Conservation (phyloP, 2,113 vertebrate genomes). For the Misgurnus mizolepis region DNA sequence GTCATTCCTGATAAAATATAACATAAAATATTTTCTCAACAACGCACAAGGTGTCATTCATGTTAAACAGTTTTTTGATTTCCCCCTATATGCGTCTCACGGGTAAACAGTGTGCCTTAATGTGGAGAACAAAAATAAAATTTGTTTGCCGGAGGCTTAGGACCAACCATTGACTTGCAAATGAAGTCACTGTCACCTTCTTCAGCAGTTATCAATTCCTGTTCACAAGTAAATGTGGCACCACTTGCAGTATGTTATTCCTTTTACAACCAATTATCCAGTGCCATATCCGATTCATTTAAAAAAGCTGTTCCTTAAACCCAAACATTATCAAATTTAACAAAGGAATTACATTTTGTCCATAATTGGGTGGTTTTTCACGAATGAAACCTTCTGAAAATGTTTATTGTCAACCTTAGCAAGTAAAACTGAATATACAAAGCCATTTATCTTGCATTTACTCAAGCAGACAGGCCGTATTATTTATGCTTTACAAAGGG, state of each 20-base stretch:
- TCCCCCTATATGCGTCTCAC: neutral
- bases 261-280: slow-evolving; percentile 9
- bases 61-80: too few relatives aligned
- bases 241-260: neutral
- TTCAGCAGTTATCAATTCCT: slow-evolving; percentile 21
- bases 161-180: slow-evolving; percentile 52
- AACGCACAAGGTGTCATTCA: neutral
- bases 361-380: too few relatives aligned
- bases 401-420: too few relatives aligned
- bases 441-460: too few relatives aligned
- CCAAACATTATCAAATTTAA: neutral
- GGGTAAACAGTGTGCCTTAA: slow-evolving; percentile 12
- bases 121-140: slow-evolving; percentile 17
- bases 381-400: too few relatives aligned
- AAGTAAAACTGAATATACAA: too few relatives aligned
- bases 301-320: neutral
- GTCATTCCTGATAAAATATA: too few relatives aligned
- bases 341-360: too few relatives aligned
- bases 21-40: too few relatives aligned
- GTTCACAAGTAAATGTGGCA: slow-evolving; percentile 9
- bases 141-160: slow-evolving; percentile 32
- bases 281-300: neutral
- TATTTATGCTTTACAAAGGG: too few relatives aligned
- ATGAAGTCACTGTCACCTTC: slow-evolving; percentile 37
- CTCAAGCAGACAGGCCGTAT: too few relatives aligned